Base-by-base conservation (phyloP, 2,888 invertebrate species). In the Metalampra italica region DNA sequence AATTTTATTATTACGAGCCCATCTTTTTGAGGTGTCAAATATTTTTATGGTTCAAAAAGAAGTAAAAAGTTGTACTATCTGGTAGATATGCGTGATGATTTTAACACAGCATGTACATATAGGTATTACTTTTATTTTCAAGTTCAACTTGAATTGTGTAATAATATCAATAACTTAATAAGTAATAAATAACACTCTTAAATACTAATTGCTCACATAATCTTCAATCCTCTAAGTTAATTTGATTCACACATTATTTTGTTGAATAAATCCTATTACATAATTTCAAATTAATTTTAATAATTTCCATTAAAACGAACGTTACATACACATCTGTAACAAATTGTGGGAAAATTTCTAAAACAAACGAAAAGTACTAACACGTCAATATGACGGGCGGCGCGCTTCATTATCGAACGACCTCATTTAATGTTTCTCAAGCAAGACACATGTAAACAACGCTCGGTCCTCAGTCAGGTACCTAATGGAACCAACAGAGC, bases 401-500 rank as follows among this genome's bases (percentile, higher is more conserved):
- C 8, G 32, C 32, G 9, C 32, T 11, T 32, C 22, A 8, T 32
- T 32, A 32, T 32, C 36, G n/a, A 36, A n/a, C 11, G n/a, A n/a
- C 36, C 36, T n/a, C 32, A 32, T 32, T 22, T 22, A 22, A 22
- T 9, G 32, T 32, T 36, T 36, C 36, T n/a, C 36, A 36, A 36
- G n/a, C 36, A 36, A 36, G n/a, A 32, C 36, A 32, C 32, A 32
- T 7, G 32, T 32, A 32, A 37, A 12, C 37, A 37, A n/a, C n/a
- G n/a, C n/a, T 12, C 39, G 7, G 15, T 9, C 39, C 14, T 15
- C 3, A 34, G 34, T 9, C 11, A 34, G 34, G 9, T 9, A 34
- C 11, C 34, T 34, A 34, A 14, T 14, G n/a, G 29, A 37, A 22
- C 44, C 69, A 75, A 75, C 78, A 75, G 68, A 69, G 66, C 68